A percentile compares a stretch with the other conserved stretches of the same genome.
Conservation (phyloP, 2,797 vertebrate species). For the Rhinichthys osculus region DNA sequence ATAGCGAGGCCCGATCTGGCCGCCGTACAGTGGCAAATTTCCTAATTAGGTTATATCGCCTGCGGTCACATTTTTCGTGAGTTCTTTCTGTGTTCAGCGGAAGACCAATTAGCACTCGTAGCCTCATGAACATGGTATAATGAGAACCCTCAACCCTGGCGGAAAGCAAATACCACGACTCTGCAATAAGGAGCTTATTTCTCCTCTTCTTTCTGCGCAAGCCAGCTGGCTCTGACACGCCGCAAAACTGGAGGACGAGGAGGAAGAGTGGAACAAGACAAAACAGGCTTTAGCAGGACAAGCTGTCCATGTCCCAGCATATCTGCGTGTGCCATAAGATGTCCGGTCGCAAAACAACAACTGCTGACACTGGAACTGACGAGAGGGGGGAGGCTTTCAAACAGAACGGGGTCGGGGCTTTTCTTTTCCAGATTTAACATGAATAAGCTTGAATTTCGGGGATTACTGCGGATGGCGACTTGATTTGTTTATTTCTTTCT, state of each 20-base stretch:
- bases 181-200: conserved; percentile 71
- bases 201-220: conserved; percentile 65
- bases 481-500: conserved; percentile 60
- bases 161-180: conserved; percentile 72
- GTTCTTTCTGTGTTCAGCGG: conserved; percentile 70
- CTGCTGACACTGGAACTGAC: conserved; percentile 58
- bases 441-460: conserved; percentile 64
- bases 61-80: conserved; percentile 72
- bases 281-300: conserved; percentile 66
- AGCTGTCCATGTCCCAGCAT: conserved; percentile 68
- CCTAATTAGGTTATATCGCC: conserved; percentile 75
- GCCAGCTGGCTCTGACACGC: conserved; percentile 70
- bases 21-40: conserved; percentile 70
- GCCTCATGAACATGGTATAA: conserved; percentile 70
- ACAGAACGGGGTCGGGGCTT: conserved; percentile 51
- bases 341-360: conserved; percentile 63
- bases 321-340: conserved; percentile 67
- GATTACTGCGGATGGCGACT: conserved; percentile 62
- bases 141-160: conserved; percentile 70
- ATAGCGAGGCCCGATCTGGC: conserved; percentile 63
- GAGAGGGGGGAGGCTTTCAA: conserved; percentile 56
- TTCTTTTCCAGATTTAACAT: conserved; percentile 65
- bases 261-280: conserved; percentile 58
- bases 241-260: conserved; percentile 62
- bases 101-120: conserved; percentile 73